These are phyloP conservation scores for Rattus norvegicus DNA, from an alignment of 2,113 vertebrate species.

Conservation along the genomic window GRCr8 NC_086039.1:21588501-21589000, in stretches of 20 bases:
- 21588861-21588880: neutral
- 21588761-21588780: neutral
- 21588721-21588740: conserved; percentile 7
- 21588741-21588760: conserved; percentile 49
- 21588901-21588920: conserved; percentile 45
- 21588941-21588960: neutral
- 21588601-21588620: conserved; percentile 56
- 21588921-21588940: conserved; percentile 21
- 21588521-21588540: neutral
- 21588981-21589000: neutral
- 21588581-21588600: conserved; percentile 54
- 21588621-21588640: conserved; percentile 6
- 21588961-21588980: conserved; percentile 4
- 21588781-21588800: conserved; percentile 30
- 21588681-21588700: neutral
- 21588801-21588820: neutral
- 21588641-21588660: neutral
- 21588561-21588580: neutral
- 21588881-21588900: conserved; percentile 33
- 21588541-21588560: neutral
- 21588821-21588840: conserved; percentile 50
- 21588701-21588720: conserved; percentile 43
- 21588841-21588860: conserved; percentile 61
- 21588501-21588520: neutral
- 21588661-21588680: conserved; percentile 44